These are phyloP conservation scores for Acanthaster planci DNA, from an alignment of 35 echinoderm and acorn worm species.

Conservation along the genomic window DNA sequence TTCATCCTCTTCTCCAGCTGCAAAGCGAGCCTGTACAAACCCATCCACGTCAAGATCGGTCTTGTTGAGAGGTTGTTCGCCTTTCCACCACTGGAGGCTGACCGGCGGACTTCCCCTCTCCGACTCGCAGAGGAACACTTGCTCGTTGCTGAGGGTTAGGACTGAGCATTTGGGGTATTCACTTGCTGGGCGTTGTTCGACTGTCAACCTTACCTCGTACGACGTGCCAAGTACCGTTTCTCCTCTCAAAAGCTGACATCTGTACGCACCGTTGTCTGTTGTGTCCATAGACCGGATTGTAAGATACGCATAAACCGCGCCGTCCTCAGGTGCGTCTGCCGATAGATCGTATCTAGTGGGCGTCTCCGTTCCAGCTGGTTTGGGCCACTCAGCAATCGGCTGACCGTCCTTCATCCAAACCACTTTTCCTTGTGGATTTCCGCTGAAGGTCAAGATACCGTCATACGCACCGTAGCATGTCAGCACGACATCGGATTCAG, in stretches of 20 bases:
- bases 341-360: background rate
- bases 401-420: background rate
- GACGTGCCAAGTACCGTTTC: background rate
- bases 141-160: background rate
- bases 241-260: background rate
- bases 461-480: no score
- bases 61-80: background rate
- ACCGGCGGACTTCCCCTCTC: constrained; percentile 19
- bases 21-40: background rate
- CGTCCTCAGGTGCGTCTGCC: background rate
- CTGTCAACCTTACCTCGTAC: background rate
- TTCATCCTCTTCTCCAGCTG: no score
- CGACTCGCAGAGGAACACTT: background rate
- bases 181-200: background rate
- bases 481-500: no score
- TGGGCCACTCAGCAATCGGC: background rate
- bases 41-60: background rate
- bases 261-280: background rate
- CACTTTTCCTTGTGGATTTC: background rate
- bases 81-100: constrained; percentile 7
- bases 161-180: background rate
- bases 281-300: background rate
- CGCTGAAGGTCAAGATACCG: no score
- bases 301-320: background rate
- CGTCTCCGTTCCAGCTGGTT: background rate